A percentile compares a stretch with the other conserved stretches of the same genome.
Evolutionary conservation across 2,888 invertebrate species (phyloP).

Genomic region (Pantelozetes paolii): DNA sequence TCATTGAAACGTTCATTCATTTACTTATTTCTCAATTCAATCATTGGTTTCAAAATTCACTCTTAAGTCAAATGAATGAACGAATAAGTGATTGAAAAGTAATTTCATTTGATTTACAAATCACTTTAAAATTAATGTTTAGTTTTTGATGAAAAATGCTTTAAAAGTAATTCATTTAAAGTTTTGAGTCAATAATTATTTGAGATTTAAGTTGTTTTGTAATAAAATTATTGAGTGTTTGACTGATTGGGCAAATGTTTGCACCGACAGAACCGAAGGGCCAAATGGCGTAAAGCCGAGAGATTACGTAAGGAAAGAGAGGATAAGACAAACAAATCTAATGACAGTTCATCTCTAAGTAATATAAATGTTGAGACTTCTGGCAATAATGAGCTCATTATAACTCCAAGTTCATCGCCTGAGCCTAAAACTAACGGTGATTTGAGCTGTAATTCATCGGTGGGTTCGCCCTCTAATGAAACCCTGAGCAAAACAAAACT

Average conservation of each 20-base stretch:
- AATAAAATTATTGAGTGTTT: no score
- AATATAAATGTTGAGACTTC: slow-evolving; percentile 39
- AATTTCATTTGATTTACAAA: no score
- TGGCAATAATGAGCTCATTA: slow-evolving; percentile 29
- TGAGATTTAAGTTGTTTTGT: no score
- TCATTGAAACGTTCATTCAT: no score
- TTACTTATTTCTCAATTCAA: no score
- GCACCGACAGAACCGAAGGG: slow-evolving; percentile 70
- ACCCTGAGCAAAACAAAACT: neutral
- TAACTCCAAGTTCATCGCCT: slow-evolving; percentile 38
- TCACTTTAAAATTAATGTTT: no score
- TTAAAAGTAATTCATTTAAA: no score
- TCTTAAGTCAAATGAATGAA: neutral
- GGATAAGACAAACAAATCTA: slow-evolving; percentile 44
- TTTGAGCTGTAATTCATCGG: slow-evolving; percentile 23
- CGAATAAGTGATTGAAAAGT: no score
- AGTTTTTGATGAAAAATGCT: no score
- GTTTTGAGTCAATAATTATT: no score
- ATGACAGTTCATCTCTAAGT: slow-evolving; percentile 34
- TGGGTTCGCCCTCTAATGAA: slow-evolving; percentile 15
- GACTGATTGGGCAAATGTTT: neutral
- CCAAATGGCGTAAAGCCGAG: slow-evolving; percentile 89
- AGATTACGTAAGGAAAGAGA: slow-evolving; percentile 73
- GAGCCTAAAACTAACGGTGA: slow-evolving; percentile 36
- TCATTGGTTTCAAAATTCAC: no score